phyloP scores from a whole-genome alignment of 1,140 invertebrate genomes.

The Triops cancriformis region DNA sequence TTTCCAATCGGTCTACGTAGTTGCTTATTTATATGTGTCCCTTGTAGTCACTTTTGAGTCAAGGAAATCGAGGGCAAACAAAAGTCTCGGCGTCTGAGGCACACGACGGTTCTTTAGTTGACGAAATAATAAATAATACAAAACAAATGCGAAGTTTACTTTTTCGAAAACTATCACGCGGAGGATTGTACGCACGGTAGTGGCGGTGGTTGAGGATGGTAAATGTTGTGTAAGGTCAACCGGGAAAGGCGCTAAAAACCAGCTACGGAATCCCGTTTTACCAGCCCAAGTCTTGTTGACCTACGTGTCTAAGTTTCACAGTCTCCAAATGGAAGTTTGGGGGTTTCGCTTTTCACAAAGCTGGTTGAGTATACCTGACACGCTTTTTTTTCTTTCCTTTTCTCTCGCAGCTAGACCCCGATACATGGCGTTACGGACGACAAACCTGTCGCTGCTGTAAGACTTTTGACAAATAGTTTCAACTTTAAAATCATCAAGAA shows the following conservation, averaged over 20 bases:
- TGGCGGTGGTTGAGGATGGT: neutral
- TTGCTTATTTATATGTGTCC: neutral
- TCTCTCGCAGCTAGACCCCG: conserved; percentile 15
- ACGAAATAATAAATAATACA: neutral
- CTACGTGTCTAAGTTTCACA: neutral
- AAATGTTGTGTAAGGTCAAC: neutral
- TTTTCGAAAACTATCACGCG: neutral
- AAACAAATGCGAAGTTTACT: neutral
- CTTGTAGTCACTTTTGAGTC: neutral
- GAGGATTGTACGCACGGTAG: neutral
- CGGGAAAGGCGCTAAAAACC: neutral
- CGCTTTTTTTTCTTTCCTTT: neutral
- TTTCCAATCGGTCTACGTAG: neutral
- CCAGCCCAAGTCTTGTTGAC: neutral
- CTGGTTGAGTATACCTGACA: neutral
- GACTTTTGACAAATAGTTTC: neutral
- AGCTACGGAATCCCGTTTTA: neutral
- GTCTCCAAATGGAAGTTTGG: neutral
- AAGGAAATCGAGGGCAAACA: neutral
- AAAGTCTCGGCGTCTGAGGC: neutral
- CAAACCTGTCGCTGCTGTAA: conserved; percentile 26
- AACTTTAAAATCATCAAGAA: neutral
- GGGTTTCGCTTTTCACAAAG: neutral
- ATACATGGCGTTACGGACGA: conserved; percentile 18
- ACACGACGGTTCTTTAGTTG: neutral